Base-by-base conservation (phyloP, 1,140 invertebrate species). In the Aphelinus certus region DNA sequence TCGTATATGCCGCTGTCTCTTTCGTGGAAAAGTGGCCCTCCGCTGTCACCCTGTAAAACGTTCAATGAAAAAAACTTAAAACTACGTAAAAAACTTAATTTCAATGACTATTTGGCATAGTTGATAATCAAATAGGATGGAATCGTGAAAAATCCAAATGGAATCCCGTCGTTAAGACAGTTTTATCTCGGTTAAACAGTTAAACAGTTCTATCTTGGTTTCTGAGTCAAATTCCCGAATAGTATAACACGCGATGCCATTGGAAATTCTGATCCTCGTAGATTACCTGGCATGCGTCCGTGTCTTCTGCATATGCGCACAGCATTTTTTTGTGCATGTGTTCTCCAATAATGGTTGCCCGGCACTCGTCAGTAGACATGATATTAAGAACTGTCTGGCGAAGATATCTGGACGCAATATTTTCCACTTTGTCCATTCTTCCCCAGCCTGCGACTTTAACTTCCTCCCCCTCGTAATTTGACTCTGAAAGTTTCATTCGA, bases 381-480 rank as follows among this genome's bases (percentile, higher is more conserved):
- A 89, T 83, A 49, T 86, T 88, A 2, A 92, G 82, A 26, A 83
- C 82, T 0, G 90, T 89, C 77, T 91, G 87, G 71, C 89, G 81
- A 1, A 92, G 83, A 46, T 85, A 87, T 62, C 86, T 88, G 0
- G 91, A 90, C 3, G 89, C 84, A 7, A 82, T 79, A 2, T 88
- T 88, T 1, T 87, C 84, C 3, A 85, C 85, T 1, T 81, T 85
- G 26, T 26, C 26, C 0, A 89, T 82, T 5, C 88, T 84, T 7
- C 92, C 92, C 92, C 92, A 93, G 5, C 92, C 92, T 1, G 90
- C 86, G n/a, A 92, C 89, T 3, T 88, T 89, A 0, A 87, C 91
- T 7, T 84, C 76, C 46, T 86, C 80, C 43, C 86, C 88, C 0
- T 82, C 81, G 77, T 90, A 91, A 69, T 89, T 84, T 3, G 77